Conservation (phyloP, 2,113 vertebrate species). For the sheep (Ovis aries) region ARS-UI_Ramb_v3.0 NC_056056.1:80247501-80248000, state of each 20-base stretch:
- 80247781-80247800: background rate
- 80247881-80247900: background rate
- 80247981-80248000: background rate
- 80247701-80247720: background rate
- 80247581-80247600: background rate
- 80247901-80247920: background rate
- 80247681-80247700: background rate
- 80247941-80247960: background rate
- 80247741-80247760: background rate
- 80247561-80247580: background rate
- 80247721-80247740: background rate
- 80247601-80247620: background rate
- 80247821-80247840: background rate
- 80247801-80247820: background rate
- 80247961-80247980: background rate
- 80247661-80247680: background rate
- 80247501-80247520: background rate
- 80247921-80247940: background rate
- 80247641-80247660: background rate
- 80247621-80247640: background rate
- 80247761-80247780: background rate
- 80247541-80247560: background rate
- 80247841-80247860: background rate
- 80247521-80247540: background rate
- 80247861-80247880: background rate